Evolutionary conservation across 2,113 vertebrate genomes (phyloP), one percentile per base, ranked within the genome.

Genomic region (Toxotes chatareus): DNA sequence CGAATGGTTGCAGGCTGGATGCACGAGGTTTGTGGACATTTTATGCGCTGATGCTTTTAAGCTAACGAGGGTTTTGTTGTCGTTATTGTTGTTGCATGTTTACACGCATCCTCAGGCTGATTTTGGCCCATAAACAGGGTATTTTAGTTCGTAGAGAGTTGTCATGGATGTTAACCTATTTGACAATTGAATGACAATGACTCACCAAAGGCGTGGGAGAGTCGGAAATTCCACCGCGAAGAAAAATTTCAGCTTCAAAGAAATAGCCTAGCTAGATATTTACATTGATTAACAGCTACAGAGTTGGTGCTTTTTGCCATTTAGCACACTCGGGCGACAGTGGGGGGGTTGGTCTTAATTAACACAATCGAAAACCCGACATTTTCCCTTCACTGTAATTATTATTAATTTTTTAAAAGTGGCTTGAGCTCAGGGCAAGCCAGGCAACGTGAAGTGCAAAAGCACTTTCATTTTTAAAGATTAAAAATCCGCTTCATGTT

Each of bases 1-100:
- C 95, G 96, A 92, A 96, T 98, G 95, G 95, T 99, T 87, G 97
- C 97, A 84, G 96, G 95, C 87, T 99, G 97, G 98, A 99, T 99
- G 97, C 94, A 98, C 91, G 97, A 99, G 97, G 97, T 99, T 95
- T 88, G 97, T 94, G 63, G 61, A 40, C 49, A 68, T 74, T 87
- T 88, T 61, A 12, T 73, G 55, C 73, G 67, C 76, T 84, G 44
- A 34, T 51, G 64, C 65, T 61, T 49, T 60, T 27, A 13, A 82
- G 84, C 75, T 86, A 57, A 47, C 56, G 16, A 8, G 2, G 36
- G 3, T 53, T 53, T 13, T 63, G 60, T 3, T 65, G 27, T 62
- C 21, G 21, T 19, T 32, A 36, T 1, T 46, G 38, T 40, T 40
- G 4, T 23, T 53, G 27, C 60, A 77, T 64, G 51, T 83, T 73